Evolutionary conservation across 1,140 invertebrate species (phyloP).

Genomic region (Drosophila orena): DNA sequence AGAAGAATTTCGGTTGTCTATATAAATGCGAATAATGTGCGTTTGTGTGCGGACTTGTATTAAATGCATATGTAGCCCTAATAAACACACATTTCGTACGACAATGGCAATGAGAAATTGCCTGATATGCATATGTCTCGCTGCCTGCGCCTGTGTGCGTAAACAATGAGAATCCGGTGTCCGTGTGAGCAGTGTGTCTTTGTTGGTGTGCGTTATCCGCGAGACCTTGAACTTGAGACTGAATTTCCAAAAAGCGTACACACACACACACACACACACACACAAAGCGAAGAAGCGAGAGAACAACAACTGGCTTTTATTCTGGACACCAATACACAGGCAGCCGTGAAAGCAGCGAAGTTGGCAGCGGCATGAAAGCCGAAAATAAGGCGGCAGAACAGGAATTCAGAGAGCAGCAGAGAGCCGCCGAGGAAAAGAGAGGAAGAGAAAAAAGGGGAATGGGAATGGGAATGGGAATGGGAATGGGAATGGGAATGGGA

Average conservation of each 20-base stretch:
- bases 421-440: conserved; percentile 12
- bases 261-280: conserved; percentile 36
- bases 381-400: conserved; percentile 78
- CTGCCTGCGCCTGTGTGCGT: conserved; percentile 11
- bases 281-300: conserved; percentile 48
- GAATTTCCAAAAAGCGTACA: conserved; percentile 84
- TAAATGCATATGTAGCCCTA: conserved; percentile 48
- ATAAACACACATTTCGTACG: conserved; percentile 46
- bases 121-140: conserved; percentile 37
- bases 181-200: conserved; percentile 29
- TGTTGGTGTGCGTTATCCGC: conserved; percentile 66
- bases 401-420: conserved; percentile 54
- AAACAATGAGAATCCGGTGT: conserved; percentile 43
- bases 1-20: conserved; percentile 58
- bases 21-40: conserved; percentile 9
- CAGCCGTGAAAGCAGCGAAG: conserved; percentile 29
- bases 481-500: conserved; percentile 25
- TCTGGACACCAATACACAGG: conserved; percentile 27
- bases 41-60: conserved; percentile 27
- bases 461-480: conserved; percentile 1
- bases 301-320: conserved; percentile 53
- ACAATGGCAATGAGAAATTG: conserved; percentile 66
- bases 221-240: conserved; percentile 85
- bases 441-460: conserved; percentile 1
- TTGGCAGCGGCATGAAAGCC: conserved; percentile 68